Evolutionary conservation across 2,888 invertebrate species (phyloP), one percentile per base, ranked within the genome.

Genomic region (Chromoteleia sp.): DNA sequence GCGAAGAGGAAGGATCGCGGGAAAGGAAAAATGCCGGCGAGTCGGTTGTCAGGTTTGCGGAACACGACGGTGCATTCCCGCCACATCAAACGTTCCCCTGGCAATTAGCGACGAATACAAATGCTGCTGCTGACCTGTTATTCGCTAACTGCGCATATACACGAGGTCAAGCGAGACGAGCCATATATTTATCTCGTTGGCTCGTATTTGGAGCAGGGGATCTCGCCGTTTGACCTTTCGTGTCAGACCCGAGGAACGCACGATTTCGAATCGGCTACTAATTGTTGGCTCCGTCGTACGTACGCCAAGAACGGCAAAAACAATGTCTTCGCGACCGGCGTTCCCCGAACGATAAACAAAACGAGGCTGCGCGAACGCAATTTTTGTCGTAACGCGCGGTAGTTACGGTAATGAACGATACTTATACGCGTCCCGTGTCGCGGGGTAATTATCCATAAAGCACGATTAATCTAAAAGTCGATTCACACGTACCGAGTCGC

Each of bases 61-160:
- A 84, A 86, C 86, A 87, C 83, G 84, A 84, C 78, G 81, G 71
- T 80, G 81, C 84, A 85, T 85, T 88, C 86, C 87, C 86, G 88
- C 87, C 89, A 87, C 86, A 85, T 86, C 88, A 88, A 88, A 88
- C 86, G 86, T 84, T 85, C 84, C 56, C 81, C 50, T 65, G 85
- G 87, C 85, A 89, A 90, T 90, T 90, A 90, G 86, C 86, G 84
- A 84, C 78, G 87, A 85, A 88, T n/a, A 89, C 87, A 88, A 88
- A 88, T 86, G 86, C 86, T 86, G 86, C 88, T 86, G 86, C 86
- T 86, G 86, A 84, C 83, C 85, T 87, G 87, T 86, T 88, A 86
- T 83, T 86, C 83, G 70, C 85, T 82, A 82, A 83, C 84, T 85
- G 78, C 78, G 82, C 81, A 67, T 41, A 67, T 56, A 67, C 67